Base-by-base conservation (phyloP, 1,140 invertebrate species). In the Drosophila nasuta region DNA sequence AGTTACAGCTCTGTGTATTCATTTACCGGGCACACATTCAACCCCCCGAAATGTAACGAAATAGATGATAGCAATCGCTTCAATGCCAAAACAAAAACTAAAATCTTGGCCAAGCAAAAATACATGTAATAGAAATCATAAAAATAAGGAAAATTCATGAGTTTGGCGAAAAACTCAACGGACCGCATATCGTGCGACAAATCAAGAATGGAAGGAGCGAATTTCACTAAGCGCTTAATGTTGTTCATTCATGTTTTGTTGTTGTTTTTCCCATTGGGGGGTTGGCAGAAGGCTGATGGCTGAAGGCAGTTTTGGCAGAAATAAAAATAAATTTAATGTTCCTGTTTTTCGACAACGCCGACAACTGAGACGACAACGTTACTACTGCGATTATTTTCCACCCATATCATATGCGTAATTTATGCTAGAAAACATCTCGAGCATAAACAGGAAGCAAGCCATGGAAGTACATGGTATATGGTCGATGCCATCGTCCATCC, bases 261-360 rank as follows among this genome's bases (percentile, higher is more conserved):
- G 60, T 75, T 77, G 60, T 71, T 82, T 52, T 67, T 82, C 54
- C 48, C 54, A 74, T 88, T 83, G 81, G 60, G 60, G 80, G 83
- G 67, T 75, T 69, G 52, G 20, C 20, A 0, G 20, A 25, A 3
- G 20, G 20, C 20, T 25, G 20, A 25, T 4, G 20, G 20, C 20
- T 25, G 65, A 71, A 58, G 65, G 28, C 65, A 63, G 35, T 10
- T 17, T 25, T 48, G 48, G 46, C 54, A 17, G 59, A 85, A 89
- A 88, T 85, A 88, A 85, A 88, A 88, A 89, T 89, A 89, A 89
- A 89, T 89, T 89, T 89, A 90, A 90, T 89, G 85, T 89, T 90
- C 72, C 81, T 89, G 85, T 89, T 90, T 85, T 85, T 75, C 62
- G 45, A 43, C 49, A 30, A 56, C 41, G 13, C 8, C 62, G 10